Base-by-base conservation (phyloP, 2,888 invertebrate species). In the Agonopterix heracliana region DNA sequence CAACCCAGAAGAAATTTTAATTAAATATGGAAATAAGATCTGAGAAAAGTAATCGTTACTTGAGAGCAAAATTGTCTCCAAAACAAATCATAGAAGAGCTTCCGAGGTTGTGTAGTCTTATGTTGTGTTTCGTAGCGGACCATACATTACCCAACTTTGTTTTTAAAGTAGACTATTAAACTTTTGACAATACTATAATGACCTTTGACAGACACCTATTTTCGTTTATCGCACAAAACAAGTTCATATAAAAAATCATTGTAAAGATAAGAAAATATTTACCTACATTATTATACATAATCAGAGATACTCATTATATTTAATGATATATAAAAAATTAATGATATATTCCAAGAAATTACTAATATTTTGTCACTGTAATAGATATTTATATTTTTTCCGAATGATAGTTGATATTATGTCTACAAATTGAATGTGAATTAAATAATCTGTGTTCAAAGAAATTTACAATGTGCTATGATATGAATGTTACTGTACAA, bases 61-160 rank as follows among this genome's bases (percentile, higher is more conserved):
- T 35, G 10, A 42, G 41, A 34, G 26, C 5, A 26, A 26, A 26
- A 26, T 26, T 26, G 26, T 5, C 26, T 26, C 26, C 26, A 26
- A 26, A 26, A 26, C 7, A 26, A 26, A 26, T 26, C 5, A 26
- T 26, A 26, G 26, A 26, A 61, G 84, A 86, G 85, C 85, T 84
- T 85, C 78, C 71, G 71, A 74, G 83, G 84, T 82, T 84, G 85
- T 85, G 84, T 81, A 77, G 77, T 68, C 65, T 70, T 66, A 62
- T 71, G 65, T 73, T 71, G 63, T 72, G 63, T 72, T 70, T 65
- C 63, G 65, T 67, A 67, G 26, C 26, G 46, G 34, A 41, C 46
- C 41, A 40, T 41, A 17, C 34, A 10, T 26, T 26, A 26, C 26
- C 26, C 26, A 12, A 42, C 13, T 62, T 66, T 69, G 61, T 63